Evolutionary conservation across 1,140 invertebrate genomes (phyloP), one percentile per base, ranked within the genome.

Genomic region (Apis laboriosa): DNA sequence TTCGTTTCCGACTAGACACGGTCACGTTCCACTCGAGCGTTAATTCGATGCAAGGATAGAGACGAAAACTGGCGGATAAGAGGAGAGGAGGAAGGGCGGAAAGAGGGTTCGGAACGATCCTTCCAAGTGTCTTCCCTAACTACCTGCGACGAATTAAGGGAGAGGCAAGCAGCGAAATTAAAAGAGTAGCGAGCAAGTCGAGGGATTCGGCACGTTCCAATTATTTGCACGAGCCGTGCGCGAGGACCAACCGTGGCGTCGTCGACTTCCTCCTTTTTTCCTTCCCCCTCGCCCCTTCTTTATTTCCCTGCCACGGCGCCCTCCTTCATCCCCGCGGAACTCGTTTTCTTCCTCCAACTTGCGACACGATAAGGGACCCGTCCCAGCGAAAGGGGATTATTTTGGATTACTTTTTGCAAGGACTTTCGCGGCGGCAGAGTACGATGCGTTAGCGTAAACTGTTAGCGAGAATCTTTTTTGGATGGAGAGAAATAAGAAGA

Each of bases 151-250:
- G 89, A 91, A 91, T 89, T 86, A 89, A 90, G 82, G 82, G 77
- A 84, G 86, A 84, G 86, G 81, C 87, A 64, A 80, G 76, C 80
- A 85, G 81, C 80, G 72, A 90, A 87, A 88, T 90, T 90, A 90
- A 88, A 90, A 88, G 84, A 83, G 85, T 88, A 77, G 77, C 79
- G 63, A 80, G 68, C 81, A 88, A 86, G 85, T 84, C 76, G 81
- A 86, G 86, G 76, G 84, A 86, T 91, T 89, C 86, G 86, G 87
- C 85, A 90, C 85, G 87, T 89, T 87, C 88, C 88, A 91, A 91
- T 91, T 91, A 91, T 89, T 91, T 85, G 88, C 88, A 81, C 80
- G 80, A 89, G 84, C 17, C 75, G 77, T 24, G 68, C 82, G 68
- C 82, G 73, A 49, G 83, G 72, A 58, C 77, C 75, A 77, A 73